These are phyloP conservation scores for Caradrina kadenii DNA, from an alignment of 2,888 invertebrate species.

Conservation along the genomic window DNA sequence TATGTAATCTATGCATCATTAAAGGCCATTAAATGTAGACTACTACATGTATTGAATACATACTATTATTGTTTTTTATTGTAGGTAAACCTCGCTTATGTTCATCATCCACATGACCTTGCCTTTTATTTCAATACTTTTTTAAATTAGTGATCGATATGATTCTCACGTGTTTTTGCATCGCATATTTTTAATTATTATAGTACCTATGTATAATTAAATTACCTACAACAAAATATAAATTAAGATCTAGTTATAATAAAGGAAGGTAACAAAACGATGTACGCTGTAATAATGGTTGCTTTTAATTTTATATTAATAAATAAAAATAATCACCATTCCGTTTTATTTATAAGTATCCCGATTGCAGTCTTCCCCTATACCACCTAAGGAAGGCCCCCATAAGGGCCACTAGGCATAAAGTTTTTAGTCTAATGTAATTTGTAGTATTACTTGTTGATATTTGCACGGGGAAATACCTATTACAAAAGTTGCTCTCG, in stretches of 20 bases:
- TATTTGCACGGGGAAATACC: slow-evolving; percentile 9
- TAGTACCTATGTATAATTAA: slow-evolving; percentile 54
- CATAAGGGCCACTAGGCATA: neutral
- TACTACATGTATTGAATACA: slow-evolving; percentile 20
- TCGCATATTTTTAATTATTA: slow-evolving; percentile 62
- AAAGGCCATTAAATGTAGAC: slow-evolving; percentile 40
- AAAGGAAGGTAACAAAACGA: slow-evolving; percentile 77
- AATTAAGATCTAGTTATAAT: slow-evolving; percentile 77
- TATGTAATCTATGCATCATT: slow-evolving; percentile 41
- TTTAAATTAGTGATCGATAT: slow-evolving; percentile 61
- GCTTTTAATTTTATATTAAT: slow-evolving; percentile 89
- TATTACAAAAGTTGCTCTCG: neutral
- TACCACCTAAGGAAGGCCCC: neutral
- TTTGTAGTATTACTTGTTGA: neutral
- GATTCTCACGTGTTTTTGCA: slow-evolving; percentile 68
- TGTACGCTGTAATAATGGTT: slow-evolving; percentile 88
- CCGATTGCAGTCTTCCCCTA: neutral
- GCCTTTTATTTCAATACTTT: slow-evolving; percentile 55
- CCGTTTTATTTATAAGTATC: slow-evolving; percentile 56
- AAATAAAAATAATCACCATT: slow-evolving; percentile 75
- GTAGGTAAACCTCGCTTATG: slow-evolving; percentile 41
- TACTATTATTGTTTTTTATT: slow-evolving; percentile 43
- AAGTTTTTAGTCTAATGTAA: neutral
- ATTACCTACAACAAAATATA: slow-evolving; percentile 66
- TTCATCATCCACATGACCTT: slow-evolving; percentile 59